Evolutionary conservation across 2,888 invertebrate species (phyloP), one percentile per base, ranked within the genome.

Genomic region (Lepidocyrtoides sp.): DNA sequence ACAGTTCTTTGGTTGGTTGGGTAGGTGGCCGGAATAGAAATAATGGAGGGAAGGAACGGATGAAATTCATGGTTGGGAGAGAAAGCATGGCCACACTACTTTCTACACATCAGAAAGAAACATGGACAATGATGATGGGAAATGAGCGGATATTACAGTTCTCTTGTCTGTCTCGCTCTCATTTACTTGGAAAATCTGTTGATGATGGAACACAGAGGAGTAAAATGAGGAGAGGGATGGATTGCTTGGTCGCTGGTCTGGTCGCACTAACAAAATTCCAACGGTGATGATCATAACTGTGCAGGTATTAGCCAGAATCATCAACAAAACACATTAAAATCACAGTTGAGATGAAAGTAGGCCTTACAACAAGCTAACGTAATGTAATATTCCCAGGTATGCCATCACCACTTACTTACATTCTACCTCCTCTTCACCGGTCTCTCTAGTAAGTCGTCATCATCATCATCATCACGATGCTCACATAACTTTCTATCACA

Each of bases 141-240:
- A 81, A 81, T 81, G 81, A 81, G 10, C 29, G 81, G 81, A 81
- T 81, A 57, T 81, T 54, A 29, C 81, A 20, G 14, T n/a, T 79
- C 81, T 36, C 57, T n/a, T n/a, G n/a, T n/a, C n/a, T n/a, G n/a
- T n/a, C n/a, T n/a, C n/a, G n/a, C n/a, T n/a, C n/a, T 51, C 48
- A 81, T 57, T 54, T 81, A 36, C 81, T 57, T 36, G 4, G 36
- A 41, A 57, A 57, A 81, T 51, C 54, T 81, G 48, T 7, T 79
- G 77, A 75, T 75, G 75, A 12, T 44, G 48, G 0, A 23, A n/a
- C 23, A 60, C 12, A 17, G 2, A 29, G 5, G 12, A n/a, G 8
- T 17, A 48, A 48, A 32, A 44, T 23, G 23, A 12, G 69, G 17
- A 36, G 41, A 41, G 41, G 10, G 41, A 41, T 4, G 10, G 41